A percentile compares a stretch with the other conserved stretches of the same genome.
These are phyloP conservation scores for Herpetotheres cachinnans DNA, from an alignment of 2,113 vertebrate genomes.

Conservation along the genomic window DNA sequence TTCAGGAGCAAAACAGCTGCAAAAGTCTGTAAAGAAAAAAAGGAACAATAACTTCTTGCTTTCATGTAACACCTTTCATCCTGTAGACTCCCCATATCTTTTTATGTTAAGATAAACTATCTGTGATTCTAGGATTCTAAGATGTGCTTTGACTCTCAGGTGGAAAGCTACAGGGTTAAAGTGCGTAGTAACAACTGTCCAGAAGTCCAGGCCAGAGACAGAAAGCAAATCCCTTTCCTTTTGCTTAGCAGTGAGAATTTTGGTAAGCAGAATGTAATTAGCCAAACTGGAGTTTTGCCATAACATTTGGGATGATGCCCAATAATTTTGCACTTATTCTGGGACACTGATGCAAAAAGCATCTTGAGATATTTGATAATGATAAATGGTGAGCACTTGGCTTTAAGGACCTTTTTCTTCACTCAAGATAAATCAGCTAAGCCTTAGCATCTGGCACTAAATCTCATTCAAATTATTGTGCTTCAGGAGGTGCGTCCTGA, in stretches of 20 bases:
- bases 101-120: not conserved
- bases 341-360: not conserved
- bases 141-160: not conserved
- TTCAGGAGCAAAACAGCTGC: not conserved
- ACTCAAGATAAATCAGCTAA: not conserved
- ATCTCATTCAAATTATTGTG: not conserved
- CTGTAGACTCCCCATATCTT: not conserved
- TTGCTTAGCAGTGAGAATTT: not conserved
- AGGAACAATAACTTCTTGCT: not conserved
- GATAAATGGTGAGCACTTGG: not conserved
- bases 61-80: not conserved
- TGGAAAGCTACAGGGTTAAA: not conserved
- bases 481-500: not conserved
- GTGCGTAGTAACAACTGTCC: not conserved
- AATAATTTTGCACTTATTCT: not conserved
- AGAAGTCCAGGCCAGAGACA: not conserved
- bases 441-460: not conserved
- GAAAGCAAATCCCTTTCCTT: not conserved
- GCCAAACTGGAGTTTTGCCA: not conserved
- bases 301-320: not conserved
- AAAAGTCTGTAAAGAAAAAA: not conserved
- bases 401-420: not conserved
- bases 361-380: not conserved
- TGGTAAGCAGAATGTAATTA: not conserved
- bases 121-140: not conserved